phyloP scores from a whole-genome alignment of 2,113 vertebrate species.

The Mystacornis crossleyi region DNA sequence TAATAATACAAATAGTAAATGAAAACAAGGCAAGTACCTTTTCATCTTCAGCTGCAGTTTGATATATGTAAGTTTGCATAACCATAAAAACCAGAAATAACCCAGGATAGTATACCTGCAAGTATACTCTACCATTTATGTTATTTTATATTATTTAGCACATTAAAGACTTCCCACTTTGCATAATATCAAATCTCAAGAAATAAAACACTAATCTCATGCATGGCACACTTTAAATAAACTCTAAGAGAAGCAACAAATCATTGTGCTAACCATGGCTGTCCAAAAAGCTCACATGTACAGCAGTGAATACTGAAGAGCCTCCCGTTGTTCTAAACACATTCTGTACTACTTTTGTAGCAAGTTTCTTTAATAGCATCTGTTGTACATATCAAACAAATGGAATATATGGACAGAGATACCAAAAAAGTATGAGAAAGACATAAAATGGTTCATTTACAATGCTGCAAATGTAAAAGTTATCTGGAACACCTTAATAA shows the following conservation, averaged over 20 bases:
- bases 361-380: slow-evolving; percentile 61
- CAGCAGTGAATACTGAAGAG: slow-evolving; percentile 22
- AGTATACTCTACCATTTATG: not conserved
- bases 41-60: not conserved
- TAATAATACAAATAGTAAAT: not conserved
- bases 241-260: slow-evolving; percentile 59
- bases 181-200: slow-evolving; percentile 62
- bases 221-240: slow-evolving; percentile 62
- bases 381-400: slow-evolving; percentile 58
- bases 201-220: slow-evolving; percentile 71
- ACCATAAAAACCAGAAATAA: not conserved
- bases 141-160: slow-evolving; percentile 45
- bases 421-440: slow-evolving; percentile 71
- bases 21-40: not conserved
- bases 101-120: not conserved
- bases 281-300: slow-evolving; percentile 33
- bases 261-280: slow-evolving; percentile 63
- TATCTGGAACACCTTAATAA: slow-evolving; percentile 54
- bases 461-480: slow-evolving; percentile 73
- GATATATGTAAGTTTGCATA: not conserved
- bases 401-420: slow-evolving; percentile 44
- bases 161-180: slow-evolving; percentile 56
- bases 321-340: slow-evolving; percentile 5
- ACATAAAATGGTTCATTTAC: slow-evolving; percentile 67
- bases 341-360: slow-evolving; percentile 35